These are phyloP conservation scores for Brachionus plicatilis DNA, from an alignment of 1,140 invertebrate species.

Conservation along the genomic window DNA sequence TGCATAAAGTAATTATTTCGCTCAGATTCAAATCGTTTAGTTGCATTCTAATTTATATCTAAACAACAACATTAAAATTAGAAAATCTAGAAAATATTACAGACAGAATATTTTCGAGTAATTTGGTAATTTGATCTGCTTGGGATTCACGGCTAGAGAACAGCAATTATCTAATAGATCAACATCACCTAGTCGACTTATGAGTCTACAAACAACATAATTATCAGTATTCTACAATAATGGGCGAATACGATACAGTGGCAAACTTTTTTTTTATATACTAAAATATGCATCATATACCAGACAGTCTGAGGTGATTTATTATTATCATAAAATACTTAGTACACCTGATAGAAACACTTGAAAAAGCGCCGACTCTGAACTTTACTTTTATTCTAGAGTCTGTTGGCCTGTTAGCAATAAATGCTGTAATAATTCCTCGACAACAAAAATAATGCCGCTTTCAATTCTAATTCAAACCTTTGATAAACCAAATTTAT, in stretches of 20 bases:
- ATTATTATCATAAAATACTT: slow-evolving; percentile 3
- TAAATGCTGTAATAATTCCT: not conserved
- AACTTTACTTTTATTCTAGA: not conserved
- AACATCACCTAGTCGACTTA: slow-evolving; percentile 23
- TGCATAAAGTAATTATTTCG: slow-evolving; percentile 34
- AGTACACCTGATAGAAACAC: not conserved
- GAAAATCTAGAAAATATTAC: not conserved
- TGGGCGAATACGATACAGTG: not conserved
- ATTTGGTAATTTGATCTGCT: not conserved
- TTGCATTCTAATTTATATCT: slow-evolving; percentile 10
- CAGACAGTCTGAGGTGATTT: not conserved
- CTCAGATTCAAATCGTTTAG: not conserved
- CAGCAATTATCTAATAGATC: slow-evolving; percentile 23
- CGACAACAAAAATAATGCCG: not conserved
- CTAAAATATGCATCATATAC: not conserved
- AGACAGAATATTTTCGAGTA: not conserved
- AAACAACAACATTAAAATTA: not conserved
- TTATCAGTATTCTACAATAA: slow-evolving; percentile 11
- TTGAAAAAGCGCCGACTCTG: not conserved
- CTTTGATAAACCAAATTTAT: not conserved
- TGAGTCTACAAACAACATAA: slow-evolving; percentile 19
- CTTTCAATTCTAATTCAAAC: not conserved
- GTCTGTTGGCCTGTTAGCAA: not conserved
- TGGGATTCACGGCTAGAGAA: not conserved
- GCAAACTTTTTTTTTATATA: not conserved